phyloP scores from a whole-genome alignment of 1,140 invertebrate genomes.

The Musca vetustissima region DNA sequence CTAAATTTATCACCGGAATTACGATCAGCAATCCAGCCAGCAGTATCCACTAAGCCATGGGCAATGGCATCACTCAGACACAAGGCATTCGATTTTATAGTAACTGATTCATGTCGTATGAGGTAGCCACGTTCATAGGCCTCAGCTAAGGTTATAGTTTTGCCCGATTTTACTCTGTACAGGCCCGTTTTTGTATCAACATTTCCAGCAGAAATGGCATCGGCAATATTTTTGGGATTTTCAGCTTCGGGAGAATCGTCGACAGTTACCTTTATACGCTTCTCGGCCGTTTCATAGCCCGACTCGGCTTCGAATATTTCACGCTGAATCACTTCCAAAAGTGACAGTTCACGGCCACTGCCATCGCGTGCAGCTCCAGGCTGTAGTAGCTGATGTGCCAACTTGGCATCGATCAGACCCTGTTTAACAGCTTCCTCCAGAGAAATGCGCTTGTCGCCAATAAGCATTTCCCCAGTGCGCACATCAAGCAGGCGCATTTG shows the following conservation, averaged over 20 bases:
- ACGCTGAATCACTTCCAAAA: constrained; percentile 85
- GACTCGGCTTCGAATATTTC: constrained; percentile 85
- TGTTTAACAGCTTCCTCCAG: constrained; percentile 79
- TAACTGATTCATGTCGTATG: constrained; percentile 71
- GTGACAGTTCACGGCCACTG: constrained; percentile 68
- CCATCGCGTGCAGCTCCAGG: constrained; percentile 76
- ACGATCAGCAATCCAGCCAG: constrained; percentile 78
- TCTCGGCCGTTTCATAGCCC: constrained; percentile 68
- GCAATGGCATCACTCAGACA: constrained; percentile 79
- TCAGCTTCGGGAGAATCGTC: constrained; percentile 57
- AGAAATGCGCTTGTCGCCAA: constrained; percentile 59
- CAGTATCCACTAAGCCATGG: constrained; percentile 77
- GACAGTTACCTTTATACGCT: constrained; percentile 77
- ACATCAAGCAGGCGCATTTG: constrained; percentile 79
- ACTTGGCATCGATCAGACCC: constrained; percentile 73
- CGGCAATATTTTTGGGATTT: constrained; percentile 61
- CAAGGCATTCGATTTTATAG: constrained; percentile 72
- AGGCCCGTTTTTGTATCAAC: constrained; percentile 78
- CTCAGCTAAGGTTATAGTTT: constrained; percentile 75
- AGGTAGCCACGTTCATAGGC: constrained; percentile 75
- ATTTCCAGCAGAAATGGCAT: constrained; percentile 76
- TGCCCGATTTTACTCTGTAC: constrained; percentile 66
- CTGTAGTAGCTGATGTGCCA: constrained; percentile 73
- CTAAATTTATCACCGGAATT: constrained; percentile 79
- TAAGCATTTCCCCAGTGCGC: constrained; percentile 68